Evolutionary conservation across 2,888 invertebrate species (phyloP).

Genomic region (Caenorhabditis sp.): DNA sequence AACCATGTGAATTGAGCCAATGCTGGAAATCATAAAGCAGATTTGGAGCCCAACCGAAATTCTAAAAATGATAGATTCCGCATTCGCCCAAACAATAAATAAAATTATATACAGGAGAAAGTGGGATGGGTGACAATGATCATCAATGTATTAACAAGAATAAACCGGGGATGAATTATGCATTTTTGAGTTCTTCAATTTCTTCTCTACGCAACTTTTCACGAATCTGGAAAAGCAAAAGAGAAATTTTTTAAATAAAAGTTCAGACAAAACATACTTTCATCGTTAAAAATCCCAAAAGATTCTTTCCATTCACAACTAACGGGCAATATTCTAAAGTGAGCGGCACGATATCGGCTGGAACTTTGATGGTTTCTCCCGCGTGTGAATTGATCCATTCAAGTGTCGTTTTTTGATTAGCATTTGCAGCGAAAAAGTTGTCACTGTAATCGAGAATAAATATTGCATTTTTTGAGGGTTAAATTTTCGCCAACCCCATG

Average conservation of each 20-base stretch:
- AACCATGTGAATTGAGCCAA: no score
- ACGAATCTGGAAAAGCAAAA: conserved; percentile 1
- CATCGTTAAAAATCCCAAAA: conserved; percentile 35
- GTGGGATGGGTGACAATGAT: not conserved
- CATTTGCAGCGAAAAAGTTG: conserved; percentile 38
- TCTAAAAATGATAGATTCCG: no score
- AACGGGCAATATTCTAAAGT: conserved; percentile 19
- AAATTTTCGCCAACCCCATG: not conserved
- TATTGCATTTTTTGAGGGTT: not conserved
- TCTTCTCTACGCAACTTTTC: not conserved
- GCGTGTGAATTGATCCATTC: conserved; percentile 29
- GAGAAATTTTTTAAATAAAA: not conserved
- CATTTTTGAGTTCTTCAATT: not conserved
- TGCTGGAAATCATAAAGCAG: no score
- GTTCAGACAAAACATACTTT: not conserved
- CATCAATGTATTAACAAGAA: not conserved
- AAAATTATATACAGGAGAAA: not conserved
- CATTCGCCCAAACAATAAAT: no score
- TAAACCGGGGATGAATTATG: not conserved
- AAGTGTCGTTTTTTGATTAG: conserved; percentile 13
- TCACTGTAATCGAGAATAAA: conserved; percentile 25
- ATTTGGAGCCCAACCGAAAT: no score
- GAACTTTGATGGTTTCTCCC: conserved; percentile 25
- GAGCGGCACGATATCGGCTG: not conserved
- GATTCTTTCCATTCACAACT: conserved; percentile 41